Evolutionary conservation across 2,113 vertebrate genomes (phyloP), one percentile per base, ranked within the genome.

Genomic region (Onychostruthus taczanowskii): DNA sequence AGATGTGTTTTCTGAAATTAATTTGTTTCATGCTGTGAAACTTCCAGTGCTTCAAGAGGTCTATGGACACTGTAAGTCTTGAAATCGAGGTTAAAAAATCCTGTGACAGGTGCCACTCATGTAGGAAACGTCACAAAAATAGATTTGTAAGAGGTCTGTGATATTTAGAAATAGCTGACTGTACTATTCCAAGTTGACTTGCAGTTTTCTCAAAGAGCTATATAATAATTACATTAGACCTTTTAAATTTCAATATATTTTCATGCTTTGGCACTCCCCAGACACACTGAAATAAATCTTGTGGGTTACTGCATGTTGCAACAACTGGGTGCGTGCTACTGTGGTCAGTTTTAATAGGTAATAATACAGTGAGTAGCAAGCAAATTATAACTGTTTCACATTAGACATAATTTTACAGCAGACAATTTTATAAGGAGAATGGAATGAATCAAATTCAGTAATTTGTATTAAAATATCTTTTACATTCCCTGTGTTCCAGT

Each of bases 391-490:
- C 84, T 95, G 89, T 93, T 96, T 96, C 90, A 95, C 35, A 94
- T 94, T 96, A 97, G 90, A 86, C 44, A 76, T 63, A 70, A 95
- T 92, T 96, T 96, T 96, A 96, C 59, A 93, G 64, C 86, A 95
- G 94, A 93, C 62, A 88, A 76, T 97, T 97, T 97, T 97, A 95
- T 91, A 97, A 97, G 85, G 66, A 97, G 81, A 96, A 94, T 74
- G 75, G 80, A 97, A 97, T 94, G 80, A 96, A 90, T 84, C 89
- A 87, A 96, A 94, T 72, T 87, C 56, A 95, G 59, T 94, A 74
- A 94, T 87, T 94, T 94, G 89, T 96, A 94, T 96, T 97, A 95
- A 97, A 98, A 94, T 89, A 92, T 95, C 76, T 95, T 95, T 97
- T 95, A 85, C 87, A 94, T 96, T 95, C 86, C 95, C 89, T 87